A percentile compares a stretch with the other conserved stretches of the same genome.
These are phyloP conservation scores for Phymatocera aterrima DNA, from an alignment of 2,888 invertebrate species.

Conservation along the genomic window DNA sequence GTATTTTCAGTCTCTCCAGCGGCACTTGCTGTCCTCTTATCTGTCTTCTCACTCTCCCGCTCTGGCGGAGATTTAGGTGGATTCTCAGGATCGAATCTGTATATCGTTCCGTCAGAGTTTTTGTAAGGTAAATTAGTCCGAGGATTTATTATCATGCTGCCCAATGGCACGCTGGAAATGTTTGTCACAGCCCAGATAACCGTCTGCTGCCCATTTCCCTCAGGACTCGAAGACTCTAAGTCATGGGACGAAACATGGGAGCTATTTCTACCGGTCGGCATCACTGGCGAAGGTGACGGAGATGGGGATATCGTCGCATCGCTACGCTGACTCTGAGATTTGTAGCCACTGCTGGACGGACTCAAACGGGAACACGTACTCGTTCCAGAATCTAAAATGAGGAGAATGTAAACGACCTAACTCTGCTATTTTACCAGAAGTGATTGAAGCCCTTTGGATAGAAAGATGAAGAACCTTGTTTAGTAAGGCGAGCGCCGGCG, in stretches of 20 bases:
- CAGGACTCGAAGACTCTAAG: conserved; percentile 59
- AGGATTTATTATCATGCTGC: conserved; percentile 93
- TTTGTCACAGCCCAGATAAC: conserved; percentile 93
- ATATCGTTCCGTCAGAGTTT: conserved; percentile 86
- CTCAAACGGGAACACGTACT: conserved; percentile 83
- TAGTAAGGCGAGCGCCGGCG: conserved; percentile 82
- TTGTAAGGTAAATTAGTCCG: conserved; percentile 86
- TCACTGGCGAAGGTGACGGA: conserved; percentile 69
- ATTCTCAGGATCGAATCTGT: conserved; percentile 86
- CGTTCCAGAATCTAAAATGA: conserved; percentile 77
- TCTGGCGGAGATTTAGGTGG: conserved; percentile 76
- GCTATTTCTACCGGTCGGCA: conserved; percentile 66
- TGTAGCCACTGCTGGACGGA: conserved; percentile 87
- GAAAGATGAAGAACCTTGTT: conserved; percentile 80
- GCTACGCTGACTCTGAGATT: conserved; percentile 83
- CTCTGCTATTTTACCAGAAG: no score
- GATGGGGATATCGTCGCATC: conserved; percentile 70
- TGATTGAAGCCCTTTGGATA: neutral
- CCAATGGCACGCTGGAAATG: conserved; percentile 89
- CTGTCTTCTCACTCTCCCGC: neutral
- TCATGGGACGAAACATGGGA: conserved; percentile 72
- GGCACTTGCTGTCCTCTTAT: neutral
- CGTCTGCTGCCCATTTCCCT: conserved; percentile 67
- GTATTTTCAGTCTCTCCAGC: conserved; percentile 48
- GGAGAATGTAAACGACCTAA: neutral